These are phyloP conservation scores for Pluvialis apricaria DNA, from an alignment of 2,113 vertebrate genomes.

Conservation along the genomic window DNA sequence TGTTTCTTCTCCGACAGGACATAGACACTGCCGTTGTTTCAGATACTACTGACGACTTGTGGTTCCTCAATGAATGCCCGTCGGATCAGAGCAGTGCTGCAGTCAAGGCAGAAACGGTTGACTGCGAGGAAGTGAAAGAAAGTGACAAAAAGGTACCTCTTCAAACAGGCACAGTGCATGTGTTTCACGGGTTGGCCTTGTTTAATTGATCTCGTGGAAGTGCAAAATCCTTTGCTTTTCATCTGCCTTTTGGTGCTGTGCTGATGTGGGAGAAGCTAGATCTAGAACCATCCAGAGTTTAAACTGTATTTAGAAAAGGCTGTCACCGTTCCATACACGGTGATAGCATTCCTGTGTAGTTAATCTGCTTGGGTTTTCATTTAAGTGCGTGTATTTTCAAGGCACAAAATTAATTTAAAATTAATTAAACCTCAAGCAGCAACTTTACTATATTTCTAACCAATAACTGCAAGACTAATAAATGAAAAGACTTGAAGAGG, in stretches of 20 bases:
- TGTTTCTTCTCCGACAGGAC: constrained; percentile 74
- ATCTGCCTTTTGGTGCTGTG: neutral
- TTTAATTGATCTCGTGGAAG: neutral
- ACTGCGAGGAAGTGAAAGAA: constrained; percentile 63
- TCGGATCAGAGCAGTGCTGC: constrained; percentile 84
- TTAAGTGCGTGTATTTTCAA: neutral
- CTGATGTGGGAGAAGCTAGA: neutral
- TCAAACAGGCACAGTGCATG: neutral
- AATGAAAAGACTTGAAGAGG: neutral
- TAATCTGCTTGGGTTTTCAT: neutral
- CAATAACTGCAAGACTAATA: neutral
- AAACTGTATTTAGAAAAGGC: neutral
- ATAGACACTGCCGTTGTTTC: constrained; percentile 93
- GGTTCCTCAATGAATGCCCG: constrained; percentile 88
- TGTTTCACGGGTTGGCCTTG: neutral
- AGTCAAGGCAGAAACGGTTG: constrained; percentile 80
- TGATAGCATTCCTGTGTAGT: neutral
- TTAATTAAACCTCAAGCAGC: neutral
- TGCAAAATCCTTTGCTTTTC: neutral
- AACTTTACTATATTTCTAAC: neutral
- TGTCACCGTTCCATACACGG: rapidly evolving
- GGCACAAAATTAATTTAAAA: neutral
- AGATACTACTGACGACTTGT: constrained; percentile 94
- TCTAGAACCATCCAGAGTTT: neutral
- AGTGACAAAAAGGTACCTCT: constrained; percentile 72